A percentile compares a stretch with the other conserved stretches of the same genome.
phyloP scores from a whole-genome alignment of 2,113 vertebrate genomes.

The Delphinus delphis region DNA sequence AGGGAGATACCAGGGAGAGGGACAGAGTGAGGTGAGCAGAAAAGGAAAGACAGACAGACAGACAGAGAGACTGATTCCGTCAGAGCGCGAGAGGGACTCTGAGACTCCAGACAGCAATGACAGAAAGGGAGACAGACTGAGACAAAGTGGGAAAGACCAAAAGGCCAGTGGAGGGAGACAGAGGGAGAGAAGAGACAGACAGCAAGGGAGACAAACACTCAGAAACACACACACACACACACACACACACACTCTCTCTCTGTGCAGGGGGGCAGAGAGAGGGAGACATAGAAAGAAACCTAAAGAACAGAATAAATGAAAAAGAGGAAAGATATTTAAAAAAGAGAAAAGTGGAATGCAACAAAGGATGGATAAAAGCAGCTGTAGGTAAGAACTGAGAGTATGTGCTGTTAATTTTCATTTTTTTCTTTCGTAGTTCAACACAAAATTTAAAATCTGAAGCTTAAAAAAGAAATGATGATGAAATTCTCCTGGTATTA shows the following conservation, averaged over 20 bases:
- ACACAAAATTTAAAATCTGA: constrained; percentile 38
- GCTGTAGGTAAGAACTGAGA: background rate
- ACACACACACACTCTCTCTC: too few species aligned
- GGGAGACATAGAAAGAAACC: background rate
- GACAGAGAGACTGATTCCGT: background rate
- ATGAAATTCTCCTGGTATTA: constrained; percentile 40
- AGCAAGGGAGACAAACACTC: background rate
- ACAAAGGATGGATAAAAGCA: constrained; percentile 36
- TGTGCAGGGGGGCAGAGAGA: background rate
- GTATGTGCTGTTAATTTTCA: background rate
- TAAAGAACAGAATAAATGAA: background rate
- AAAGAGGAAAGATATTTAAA: background rate
- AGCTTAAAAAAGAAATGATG: constrained; percentile 20
- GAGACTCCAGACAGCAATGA: background rate
- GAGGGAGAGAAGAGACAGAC: background rate
- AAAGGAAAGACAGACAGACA: background rate
- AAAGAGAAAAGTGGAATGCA: background rate
- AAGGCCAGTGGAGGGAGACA: background rate
- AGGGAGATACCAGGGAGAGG: background rate
- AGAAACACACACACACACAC: background rate
- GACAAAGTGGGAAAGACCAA: background rate
- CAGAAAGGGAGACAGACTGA: background rate
- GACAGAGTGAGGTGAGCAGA: background rate
- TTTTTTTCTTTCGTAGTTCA: constrained; percentile 4
- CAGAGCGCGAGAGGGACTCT: background rate